phyloP scores from a whole-genome alignment of 2,797 vertebrate genomes.

The Muscicapa striata region DNA sequence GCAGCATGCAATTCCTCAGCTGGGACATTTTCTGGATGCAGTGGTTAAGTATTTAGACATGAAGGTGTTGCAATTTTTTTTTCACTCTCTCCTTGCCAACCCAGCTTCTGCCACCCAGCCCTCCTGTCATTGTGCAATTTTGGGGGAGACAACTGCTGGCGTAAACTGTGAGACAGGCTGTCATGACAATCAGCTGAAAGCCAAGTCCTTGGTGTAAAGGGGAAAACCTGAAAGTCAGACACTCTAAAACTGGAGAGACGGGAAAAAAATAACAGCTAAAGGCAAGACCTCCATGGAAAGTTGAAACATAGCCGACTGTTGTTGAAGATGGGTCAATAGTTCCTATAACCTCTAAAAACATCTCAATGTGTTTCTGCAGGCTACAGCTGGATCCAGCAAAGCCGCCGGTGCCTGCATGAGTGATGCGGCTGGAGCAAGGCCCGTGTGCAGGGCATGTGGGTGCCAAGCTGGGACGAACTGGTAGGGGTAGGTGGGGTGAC shows the following conservation, averaged over 20 bases:
- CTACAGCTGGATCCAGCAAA: background rate
- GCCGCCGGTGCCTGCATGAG: fast-evolving
- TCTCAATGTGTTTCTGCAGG: background rate
- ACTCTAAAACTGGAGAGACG: background rate
- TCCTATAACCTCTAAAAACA: background rate
- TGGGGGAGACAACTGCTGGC: background rate
- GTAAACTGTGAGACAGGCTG: background rate
- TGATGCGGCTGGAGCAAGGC: conserved; percentile 1
- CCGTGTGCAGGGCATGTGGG: fast-evolving
- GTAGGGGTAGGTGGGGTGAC: background rate
- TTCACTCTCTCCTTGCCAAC: background rate
- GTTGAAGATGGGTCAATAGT: background rate
- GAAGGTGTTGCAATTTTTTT: background rate
- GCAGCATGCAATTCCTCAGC: background rate
- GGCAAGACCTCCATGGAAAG: background rate
- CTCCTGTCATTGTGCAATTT: background rate
- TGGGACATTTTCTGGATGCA: background rate
- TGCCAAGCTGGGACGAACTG: background rate
- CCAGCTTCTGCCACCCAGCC: background rate
- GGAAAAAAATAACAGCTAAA: background rate
- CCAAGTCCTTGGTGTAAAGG: background rate
- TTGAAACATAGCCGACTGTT: fast-evolving
- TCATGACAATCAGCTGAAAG: background rate
- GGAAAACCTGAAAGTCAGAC: background rate
- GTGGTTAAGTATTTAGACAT: background rate